phyloP scores from a whole-genome alignment of 2,888 invertebrate species.

The Drosophila maculinotata region DNA sequence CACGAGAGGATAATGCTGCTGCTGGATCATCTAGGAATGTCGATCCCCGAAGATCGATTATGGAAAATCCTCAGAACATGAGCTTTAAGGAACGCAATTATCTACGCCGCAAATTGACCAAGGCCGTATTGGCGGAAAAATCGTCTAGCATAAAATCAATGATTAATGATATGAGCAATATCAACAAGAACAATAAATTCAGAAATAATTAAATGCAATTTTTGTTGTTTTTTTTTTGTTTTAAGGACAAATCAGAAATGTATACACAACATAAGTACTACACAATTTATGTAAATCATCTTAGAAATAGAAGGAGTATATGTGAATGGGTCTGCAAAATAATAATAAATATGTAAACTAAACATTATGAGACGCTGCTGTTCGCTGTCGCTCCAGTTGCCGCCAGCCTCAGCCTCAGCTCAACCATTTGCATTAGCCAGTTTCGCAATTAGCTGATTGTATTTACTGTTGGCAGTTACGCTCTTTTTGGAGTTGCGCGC shows the following conservation, averaged over 20 bases:
- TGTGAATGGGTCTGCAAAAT: conserved; percentile 67
- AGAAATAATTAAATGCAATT: conserved; percentile 4
- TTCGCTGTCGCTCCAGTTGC: conserved; percentile 21
- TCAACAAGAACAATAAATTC: conserved; percentile 10
- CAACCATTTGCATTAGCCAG: conserved; percentile 72
- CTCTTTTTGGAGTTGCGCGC: conserved; percentile 66
- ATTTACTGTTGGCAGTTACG: conserved; percentile 67
- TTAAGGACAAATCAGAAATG: conserved; percentile 63
- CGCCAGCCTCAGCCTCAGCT: conserved; percentile 20
- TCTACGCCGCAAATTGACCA: conserved; percentile 41
- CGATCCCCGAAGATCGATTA: not conserved
- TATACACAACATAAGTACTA: conserved; percentile 80
- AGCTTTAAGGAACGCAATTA: conserved; percentile 64
- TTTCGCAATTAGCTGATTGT: conserved; percentile 70
- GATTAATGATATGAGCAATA: conserved; percentile 38
- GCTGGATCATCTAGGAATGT: too few species aligned
- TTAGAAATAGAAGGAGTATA: conserved; percentile 70
- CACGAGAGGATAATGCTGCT: too few species aligned
- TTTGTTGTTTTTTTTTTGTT: conserved; percentile 3
- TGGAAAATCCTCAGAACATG: conserved; percentile 31
- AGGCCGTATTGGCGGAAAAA: not conserved
- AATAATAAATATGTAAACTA: conserved; percentile 72
- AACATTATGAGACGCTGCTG: conserved; percentile 52
- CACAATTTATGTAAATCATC: conserved; percentile 75
- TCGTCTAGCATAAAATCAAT: rapidly evolving